Conservation (phyloP, 53 echinoderm and acorn worm genomes). For the Echinometra lucunter region DNA sequence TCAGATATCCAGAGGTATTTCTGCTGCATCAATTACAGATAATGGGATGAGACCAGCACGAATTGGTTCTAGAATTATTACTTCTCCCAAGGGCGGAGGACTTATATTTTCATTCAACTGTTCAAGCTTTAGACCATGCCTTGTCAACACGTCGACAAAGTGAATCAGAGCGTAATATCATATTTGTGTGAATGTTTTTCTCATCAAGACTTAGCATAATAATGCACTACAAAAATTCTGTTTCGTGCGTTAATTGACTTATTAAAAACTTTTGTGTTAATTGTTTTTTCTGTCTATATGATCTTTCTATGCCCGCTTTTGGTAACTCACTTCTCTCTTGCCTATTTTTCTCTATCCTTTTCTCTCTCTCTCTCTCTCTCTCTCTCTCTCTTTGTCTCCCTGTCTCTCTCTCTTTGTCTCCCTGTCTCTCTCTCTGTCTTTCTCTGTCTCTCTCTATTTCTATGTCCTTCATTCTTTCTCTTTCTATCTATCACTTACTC, state of each 20-base stretch:
- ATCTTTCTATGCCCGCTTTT: too few species aligned
- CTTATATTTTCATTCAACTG: not conserved
- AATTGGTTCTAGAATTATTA: not conserved
- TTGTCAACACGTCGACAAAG: not conserved
- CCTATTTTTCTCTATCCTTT: not conserved
- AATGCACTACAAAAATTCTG: not conserved
- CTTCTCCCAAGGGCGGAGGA: conserved; percentile 10
- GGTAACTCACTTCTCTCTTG: not conserved
- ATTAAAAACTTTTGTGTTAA: too few species aligned
- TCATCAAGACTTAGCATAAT: not conserved
- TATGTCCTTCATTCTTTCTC: not conserved
- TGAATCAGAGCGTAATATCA: conserved; percentile 1
- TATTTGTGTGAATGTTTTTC: not conserved
- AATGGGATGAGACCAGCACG: not conserved
- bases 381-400: not conserved
- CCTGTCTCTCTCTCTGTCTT: not conserved
- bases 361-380: not conserved
- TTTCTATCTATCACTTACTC: not conserved
- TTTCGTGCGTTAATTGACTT: too few species aligned
- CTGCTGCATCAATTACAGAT: not conserved
- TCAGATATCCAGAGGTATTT: not conserved
- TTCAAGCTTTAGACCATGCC: not conserved
- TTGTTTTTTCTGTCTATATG: too few species aligned
- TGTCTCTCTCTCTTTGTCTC: not conserved
- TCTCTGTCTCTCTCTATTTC: not conserved